A percentile compares a stretch with the other conserved stretches of the same genome.
Evolutionary conservation across 2,888 invertebrate genomes (phyloP).

Genomic region (Drosophila hamatofila): DNA sequence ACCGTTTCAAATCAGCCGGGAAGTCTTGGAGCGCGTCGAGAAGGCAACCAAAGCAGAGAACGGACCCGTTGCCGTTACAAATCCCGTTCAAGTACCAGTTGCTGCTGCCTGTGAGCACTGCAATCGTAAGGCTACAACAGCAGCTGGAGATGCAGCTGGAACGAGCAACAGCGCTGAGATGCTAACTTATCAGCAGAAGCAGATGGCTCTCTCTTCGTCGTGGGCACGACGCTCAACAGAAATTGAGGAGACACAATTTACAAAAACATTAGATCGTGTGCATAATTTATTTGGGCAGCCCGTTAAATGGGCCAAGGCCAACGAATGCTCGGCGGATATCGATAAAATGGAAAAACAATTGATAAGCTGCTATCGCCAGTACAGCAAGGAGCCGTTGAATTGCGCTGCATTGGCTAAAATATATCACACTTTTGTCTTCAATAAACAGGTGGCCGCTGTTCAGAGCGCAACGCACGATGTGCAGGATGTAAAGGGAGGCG

Average conservation of each 20-base stretch:
- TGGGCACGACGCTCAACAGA: constrained; percentile 53
- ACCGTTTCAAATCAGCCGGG: constrained; percentile 57
- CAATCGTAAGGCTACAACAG: background rate
- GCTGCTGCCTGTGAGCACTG: constrained; percentile 33
- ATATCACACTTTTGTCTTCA: constrained; percentile 64
- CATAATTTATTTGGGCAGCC: constrained; percentile 52
- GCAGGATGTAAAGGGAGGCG: constrained; percentile 13
- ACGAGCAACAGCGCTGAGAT: background rate
- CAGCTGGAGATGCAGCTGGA: background rate
- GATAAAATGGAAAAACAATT: constrained; percentile 49
- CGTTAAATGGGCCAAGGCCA: constrained; percentile 50
- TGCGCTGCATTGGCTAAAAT: constrained; percentile 58
- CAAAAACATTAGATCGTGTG: constrained; percentile 56
- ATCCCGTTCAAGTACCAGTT: background rate
- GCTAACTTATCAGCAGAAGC: constrained; percentile 12
- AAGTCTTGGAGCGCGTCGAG: constrained; percentile 60
- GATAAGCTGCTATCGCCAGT: constrained; percentile 54
- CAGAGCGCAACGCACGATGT: constrained; percentile 23
- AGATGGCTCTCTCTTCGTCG: constrained; percentile 10
- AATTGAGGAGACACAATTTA: constrained; percentile 60
- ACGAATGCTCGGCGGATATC: constrained; percentile 52
- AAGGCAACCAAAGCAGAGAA: constrained; percentile 20
- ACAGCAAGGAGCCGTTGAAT: constrained; percentile 53
- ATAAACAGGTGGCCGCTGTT: constrained; percentile 44
- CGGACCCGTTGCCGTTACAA: background rate